Conservation (phyloP, 2,113 vertebrate species). For the Anoura caudifer region DNA sequence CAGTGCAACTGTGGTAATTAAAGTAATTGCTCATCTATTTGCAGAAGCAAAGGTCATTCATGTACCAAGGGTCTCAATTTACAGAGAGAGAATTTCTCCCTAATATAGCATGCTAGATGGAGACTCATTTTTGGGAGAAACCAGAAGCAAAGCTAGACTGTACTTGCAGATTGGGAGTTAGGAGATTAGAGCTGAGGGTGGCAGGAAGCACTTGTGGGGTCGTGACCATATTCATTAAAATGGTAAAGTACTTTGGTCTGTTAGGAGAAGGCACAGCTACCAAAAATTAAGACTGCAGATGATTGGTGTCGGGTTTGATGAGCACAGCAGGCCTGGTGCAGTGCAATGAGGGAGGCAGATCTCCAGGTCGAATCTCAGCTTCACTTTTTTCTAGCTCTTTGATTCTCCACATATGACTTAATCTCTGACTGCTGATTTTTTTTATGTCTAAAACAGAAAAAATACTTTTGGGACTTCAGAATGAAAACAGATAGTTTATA, state of each 20-base stretch:
- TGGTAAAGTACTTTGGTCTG: background rate
- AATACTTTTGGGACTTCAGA: background rate
- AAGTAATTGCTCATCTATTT: conserved; percentile 35
- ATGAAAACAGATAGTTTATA: background rate
- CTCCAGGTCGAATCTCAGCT: background rate
- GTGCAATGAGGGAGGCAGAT: background rate
- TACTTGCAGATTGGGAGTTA: background rate
- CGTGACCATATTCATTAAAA: background rate
- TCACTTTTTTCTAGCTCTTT: background rate
- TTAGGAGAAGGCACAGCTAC: background rate
- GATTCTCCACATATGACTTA: background rate
- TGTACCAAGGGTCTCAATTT: background rate
- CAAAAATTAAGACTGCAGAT: background rate
- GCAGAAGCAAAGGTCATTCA: background rate
- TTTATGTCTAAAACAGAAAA: background rate
- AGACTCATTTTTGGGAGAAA: conserved; percentile 18
- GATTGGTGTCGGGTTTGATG: background rate
- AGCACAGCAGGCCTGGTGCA: rapidly evolving
- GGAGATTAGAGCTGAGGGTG: background rate
- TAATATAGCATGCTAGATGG: background rate
- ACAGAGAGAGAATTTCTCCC: background rate
- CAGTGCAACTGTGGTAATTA: background rate
- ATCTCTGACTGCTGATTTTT: background rate
- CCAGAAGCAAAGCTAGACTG: background rate
- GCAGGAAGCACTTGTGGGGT: background rate